These are phyloP conservation scores for Lordiphosa stackelbergi DNA, from an alignment of 1,140 invertebrate genomes.

Conservation along the genomic window DNA sequence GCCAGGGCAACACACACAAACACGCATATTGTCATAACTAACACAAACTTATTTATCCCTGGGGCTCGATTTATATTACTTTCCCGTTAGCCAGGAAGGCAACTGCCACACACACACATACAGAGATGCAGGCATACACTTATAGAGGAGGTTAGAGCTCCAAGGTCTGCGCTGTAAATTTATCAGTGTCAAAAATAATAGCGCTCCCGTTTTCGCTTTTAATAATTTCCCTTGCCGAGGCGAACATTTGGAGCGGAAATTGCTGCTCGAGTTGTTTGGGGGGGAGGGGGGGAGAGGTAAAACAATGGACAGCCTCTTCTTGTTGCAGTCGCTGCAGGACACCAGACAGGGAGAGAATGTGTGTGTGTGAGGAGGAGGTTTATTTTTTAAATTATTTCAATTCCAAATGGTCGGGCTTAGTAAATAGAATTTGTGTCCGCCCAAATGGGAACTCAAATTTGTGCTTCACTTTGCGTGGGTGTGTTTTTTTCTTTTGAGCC, in stretches of 20 bases:
- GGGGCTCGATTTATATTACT: constrained; percentile 72
- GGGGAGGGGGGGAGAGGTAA: constrained; percentile 7
- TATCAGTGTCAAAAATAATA: constrained; percentile 76
- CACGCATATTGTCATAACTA: constrained; percentile 64
- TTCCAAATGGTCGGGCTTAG: constrained; percentile 24
- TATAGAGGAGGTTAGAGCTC: constrained; percentile 45
- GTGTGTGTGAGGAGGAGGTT: constrained; percentile 2
- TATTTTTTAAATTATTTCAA: constrained; percentile 51
- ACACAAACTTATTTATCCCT: constrained; percentile 72
- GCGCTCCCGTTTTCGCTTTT: constrained; percentile 71
- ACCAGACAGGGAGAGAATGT: constrained; percentile 14
- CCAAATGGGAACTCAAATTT: constrained; percentile 4
- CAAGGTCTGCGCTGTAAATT: constrained; percentile 67
- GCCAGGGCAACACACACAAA: constrained; percentile 14
- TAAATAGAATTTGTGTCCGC: constrained; percentile 9
- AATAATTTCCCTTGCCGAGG: constrained; percentile 70
- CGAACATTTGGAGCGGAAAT: constrained; percentile 70
- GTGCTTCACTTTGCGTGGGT: constrained; percentile 1
- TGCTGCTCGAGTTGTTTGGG: constrained; percentile 53
- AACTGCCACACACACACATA: neutral
- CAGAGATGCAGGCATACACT: constrained; percentile 15
- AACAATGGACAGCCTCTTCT: constrained; percentile 50
- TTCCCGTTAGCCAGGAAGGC: constrained; percentile 53
- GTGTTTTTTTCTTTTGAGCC: constrained; percentile 25
- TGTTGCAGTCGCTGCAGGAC: constrained; percentile 18